Base-by-base conservation (phyloP, 2,113 vertebrate species). In the Nothobranchius furzeri region DNA sequence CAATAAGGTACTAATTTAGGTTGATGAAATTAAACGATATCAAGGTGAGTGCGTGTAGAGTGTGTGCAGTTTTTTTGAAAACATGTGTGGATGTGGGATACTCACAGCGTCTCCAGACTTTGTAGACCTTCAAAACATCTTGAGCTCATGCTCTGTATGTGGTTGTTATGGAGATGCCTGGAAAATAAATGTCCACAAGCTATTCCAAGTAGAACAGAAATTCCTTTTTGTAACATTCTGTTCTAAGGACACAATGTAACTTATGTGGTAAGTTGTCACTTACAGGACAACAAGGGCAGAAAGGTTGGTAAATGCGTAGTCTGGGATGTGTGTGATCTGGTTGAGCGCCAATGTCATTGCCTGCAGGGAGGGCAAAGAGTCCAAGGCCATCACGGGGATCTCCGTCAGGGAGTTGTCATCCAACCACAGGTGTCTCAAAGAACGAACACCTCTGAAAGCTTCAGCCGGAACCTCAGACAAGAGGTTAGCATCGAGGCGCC, bases 331-430 rank as follows among this genome's bases (percentile, higher is more conserved):
- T 78, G 89, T 89, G 91, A 99, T 96, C 70, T 86, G 94, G 92
- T 99, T 99, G 85, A 99, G 95, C 8, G 97, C 97, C 90, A 99
- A 83, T 12, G 97, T 99, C 95, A 98, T 95, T 88, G 97, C 97
- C 78, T 99, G 96, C 30, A 99, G 93, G 3, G 95, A 93, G 0
- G 93, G 95, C 30, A 99, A 92, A 6, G 94, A 92, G 1, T 93
- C 95, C 61, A 98, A 92, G 2, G 96, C 96, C 46, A 73, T 87
- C 76, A 97, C 90, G 0, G 96, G 97, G 87, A 99, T 96, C 87
- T 98, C 94, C 0, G 90, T 94, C 68, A 99, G 92, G 10, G 90
- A 94, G 36, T 98, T 99, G 82, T 98, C 97, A 0, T 99, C 96
- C 86, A 99, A 76, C 97, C 97, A 99, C 77, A 99, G 95, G 90